Evolutionary conservation across 2,113 vertebrate species (phyloP).

Genomic region (Rhodinocichla rosea): DNA sequence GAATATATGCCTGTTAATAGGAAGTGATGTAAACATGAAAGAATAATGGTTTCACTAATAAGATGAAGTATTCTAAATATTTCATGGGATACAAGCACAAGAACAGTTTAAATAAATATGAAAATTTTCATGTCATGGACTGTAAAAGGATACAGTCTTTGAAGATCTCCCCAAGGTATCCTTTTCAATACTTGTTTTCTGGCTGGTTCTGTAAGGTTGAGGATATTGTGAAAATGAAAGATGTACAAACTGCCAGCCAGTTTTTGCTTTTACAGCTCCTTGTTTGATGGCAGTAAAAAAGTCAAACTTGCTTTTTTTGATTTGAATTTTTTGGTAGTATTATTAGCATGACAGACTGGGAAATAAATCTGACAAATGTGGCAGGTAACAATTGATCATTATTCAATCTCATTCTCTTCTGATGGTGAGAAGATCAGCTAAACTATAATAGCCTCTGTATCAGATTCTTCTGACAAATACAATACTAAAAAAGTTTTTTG

Average conservation of each 20-base stretch:
- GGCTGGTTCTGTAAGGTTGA: neutral
- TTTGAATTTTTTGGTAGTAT: neutral
- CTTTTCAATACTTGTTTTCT: neutral
- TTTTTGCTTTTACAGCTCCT: neutral
- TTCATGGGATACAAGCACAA: neutral
- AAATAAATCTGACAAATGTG: neutral
- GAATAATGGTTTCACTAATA: neutral
- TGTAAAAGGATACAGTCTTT: neutral
- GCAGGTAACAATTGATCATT: neutral
- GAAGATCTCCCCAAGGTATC: neutral
- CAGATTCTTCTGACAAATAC: neutral
- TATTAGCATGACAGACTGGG: neutral
- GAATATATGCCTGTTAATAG: neutral
- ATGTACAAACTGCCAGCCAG: neutral
- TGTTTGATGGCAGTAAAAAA: neutral
- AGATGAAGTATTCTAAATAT: neutral
- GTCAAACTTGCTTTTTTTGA: neutral
- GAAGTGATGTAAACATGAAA: neutral
- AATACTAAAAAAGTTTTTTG: neutral
- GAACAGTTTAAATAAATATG: neutral
- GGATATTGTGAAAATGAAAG: neutral
- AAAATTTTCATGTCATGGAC: neutral
- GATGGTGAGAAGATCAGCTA: neutral
- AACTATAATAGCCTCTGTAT: neutral
- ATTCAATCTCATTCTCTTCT: neutral